Base-by-base conservation (phyloP, 2,888 invertebrate genomes). In the Ormyrus pomaceus region DNA sequence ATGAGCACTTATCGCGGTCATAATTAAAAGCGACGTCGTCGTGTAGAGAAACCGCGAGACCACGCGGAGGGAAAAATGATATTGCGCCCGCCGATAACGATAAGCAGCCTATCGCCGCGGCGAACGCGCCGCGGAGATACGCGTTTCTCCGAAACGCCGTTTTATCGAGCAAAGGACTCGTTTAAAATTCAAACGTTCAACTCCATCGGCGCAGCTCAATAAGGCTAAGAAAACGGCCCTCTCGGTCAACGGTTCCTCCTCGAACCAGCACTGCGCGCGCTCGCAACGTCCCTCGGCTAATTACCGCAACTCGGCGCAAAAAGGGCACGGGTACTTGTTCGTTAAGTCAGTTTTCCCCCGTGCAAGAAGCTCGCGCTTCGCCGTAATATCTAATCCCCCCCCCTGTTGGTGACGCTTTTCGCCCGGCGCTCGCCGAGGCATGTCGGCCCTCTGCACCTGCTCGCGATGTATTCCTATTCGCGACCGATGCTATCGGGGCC, bases 401-500 rank as follows among this genome's bases (percentile, higher is more conserved):
- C 34, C 19, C 19, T 19, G 13, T 34, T 34, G 34, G 34, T 34
- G 34, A 34, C 34, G 34, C 34, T 34, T 34, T 34, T 34, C 34
- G 34, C 34, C 34, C 34, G 34, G 34, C 34, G 34, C 34, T 34
- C 34, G 51, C 48, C 73, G 58, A 72, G 51, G 59, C 77, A 83
- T 82, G 82, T 82, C 79, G 75, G 58, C 62, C 53, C 65, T 80
- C 82, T 84, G 85, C 86, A 89, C 88, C 87, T 88, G 88, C 88
- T 84, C 84, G 86, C 86, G 87, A 85, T 87, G 34, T 34, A 34
- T 34, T 34, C 88, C 88, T 86, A 87, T 87, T 85, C 79, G 79
- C 66, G 83, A 86, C 83, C 88, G 90, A 90, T 90, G 85, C 86
- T 90, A 90, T 89, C 90, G 88, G 86, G 86, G 84, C 82, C 80